Evolutionary conservation across 2,888 invertebrate species (phyloP).

Genomic region (Athalia cordata): DNA sequence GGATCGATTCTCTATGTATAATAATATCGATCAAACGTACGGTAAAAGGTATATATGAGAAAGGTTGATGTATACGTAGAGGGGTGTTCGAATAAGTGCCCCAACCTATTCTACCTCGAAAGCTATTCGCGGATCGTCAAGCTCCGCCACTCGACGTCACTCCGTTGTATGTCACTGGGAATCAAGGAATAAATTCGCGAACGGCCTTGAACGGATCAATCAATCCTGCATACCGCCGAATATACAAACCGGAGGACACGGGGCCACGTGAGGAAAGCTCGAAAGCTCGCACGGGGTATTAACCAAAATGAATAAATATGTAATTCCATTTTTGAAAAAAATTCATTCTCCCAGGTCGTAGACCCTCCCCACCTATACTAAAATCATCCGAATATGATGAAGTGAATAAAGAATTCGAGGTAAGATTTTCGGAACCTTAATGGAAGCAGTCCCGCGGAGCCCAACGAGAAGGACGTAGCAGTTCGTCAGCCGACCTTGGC

Average conservation of each 20-base stretch:
- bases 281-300: no score
- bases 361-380: no score
- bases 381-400: no score
- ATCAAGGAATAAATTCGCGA: constrained; percentile 28
- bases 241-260: background rate
- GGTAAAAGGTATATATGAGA: no score
- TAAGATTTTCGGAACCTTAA: background rate
- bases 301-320: no score
- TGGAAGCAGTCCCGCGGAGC: background rate
- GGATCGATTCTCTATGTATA: constrained; percentile 20
- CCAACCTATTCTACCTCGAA: background rate
- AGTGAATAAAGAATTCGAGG: background rate
- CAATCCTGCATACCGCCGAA: background rate
- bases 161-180: constrained; percentile 13
- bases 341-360: no score
- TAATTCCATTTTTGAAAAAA: no score
- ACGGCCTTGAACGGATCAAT: background rate
- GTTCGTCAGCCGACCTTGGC: constrained; percentile 70
- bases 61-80: background rate
- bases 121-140: constrained; percentile 35
- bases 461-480: constrained; percentile 22
- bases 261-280: no score
- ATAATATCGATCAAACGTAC: background rate
- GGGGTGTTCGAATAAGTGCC: constrained; percentile 17
- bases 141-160: constrained; percentile 28